Evolutionary conservation across 2,888 invertebrate genomes (phyloP).

Genomic region (Gandaritis pyraliata): DNA sequence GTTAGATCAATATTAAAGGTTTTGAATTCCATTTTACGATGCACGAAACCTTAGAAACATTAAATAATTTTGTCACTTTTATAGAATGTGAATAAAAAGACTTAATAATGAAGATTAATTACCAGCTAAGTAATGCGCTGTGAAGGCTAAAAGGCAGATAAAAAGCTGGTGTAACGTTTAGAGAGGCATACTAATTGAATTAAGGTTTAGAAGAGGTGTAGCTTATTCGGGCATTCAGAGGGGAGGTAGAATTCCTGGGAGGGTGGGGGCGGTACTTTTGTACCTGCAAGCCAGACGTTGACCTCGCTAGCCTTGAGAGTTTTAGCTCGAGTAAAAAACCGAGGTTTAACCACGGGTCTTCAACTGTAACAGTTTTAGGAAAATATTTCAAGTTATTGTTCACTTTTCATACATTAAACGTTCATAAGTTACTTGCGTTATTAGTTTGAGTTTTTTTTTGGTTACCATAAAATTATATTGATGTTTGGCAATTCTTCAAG

Average conservation of each 20-base stretch:
- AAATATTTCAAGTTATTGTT: not conserved
- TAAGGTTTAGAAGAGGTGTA: conserved; percentile 51
- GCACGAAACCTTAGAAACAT: conserved; percentile 4
- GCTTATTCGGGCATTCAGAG: conserved; percentile 65
- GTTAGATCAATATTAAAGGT: conserved; percentile 8
- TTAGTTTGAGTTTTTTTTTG: too few relatives aligned
- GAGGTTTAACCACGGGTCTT: conserved; percentile 3
- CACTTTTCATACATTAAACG: too few relatives aligned
- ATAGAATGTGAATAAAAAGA: conserved; percentile 8
- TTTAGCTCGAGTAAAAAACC: conserved; percentile 54
- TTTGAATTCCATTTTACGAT: conserved; percentile 17
- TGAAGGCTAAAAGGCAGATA: conserved; percentile 24
- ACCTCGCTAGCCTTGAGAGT: conserved; percentile 70
- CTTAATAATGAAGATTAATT: conserved; percentile 21
- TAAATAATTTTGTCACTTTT: conserved; percentile 13
- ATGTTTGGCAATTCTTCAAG: too few relatives aligned
- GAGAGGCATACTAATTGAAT: conserved; percentile 44
- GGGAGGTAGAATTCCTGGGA: conserved; percentile 54
- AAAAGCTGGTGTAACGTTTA: conserved; percentile 37
- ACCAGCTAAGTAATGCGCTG: conserved; percentile 15
- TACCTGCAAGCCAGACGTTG: conserved; percentile 79
- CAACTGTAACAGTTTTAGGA: conserved; percentile 3
- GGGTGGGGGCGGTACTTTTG: conserved; percentile 54
- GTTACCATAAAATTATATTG: too few relatives aligned
- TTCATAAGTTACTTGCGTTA: too few relatives aligned